These are phyloP conservation scores for Bombus sibiricus DNA, from an alignment of 1,140 invertebrate species.

Conservation along the genomic window DNA sequence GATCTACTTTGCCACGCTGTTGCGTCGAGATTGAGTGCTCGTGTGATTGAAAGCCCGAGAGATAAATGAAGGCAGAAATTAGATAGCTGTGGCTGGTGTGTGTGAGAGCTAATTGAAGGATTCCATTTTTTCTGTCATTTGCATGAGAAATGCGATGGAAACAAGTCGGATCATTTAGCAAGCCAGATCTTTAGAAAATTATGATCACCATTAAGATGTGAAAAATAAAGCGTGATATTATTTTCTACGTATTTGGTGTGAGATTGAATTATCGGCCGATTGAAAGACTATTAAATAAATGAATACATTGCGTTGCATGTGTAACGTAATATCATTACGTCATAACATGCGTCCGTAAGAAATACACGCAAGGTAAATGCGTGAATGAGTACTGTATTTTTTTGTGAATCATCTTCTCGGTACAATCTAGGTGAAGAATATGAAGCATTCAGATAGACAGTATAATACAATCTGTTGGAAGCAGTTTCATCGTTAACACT, in stretches of 20 bases:
- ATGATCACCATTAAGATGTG: background rate
- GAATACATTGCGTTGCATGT: background rate
- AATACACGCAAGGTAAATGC: too few species aligned
- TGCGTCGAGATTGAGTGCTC: constrained; percentile 2
- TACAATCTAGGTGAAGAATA: too few species aligned
- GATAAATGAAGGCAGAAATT: constrained; percentile 22
- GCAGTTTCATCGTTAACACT: too few species aligned
- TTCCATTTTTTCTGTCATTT: background rate
- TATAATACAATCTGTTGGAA: too few species aligned
- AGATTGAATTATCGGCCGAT: background rate
- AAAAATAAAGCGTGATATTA: background rate
- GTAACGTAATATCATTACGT: background rate
- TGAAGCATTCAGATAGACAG: too few species aligned
- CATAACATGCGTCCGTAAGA: too few species aligned
- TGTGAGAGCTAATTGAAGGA: constrained; percentile 13
- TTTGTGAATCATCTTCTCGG: too few species aligned
- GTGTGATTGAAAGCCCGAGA: constrained; percentile 12
- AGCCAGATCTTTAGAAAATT: background rate
- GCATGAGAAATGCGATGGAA: background rate
- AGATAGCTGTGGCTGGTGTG: background rate
- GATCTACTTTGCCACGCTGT: background rate
- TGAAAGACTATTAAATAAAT: background rate
- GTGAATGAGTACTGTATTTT: too few species aligned
- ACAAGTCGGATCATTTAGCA: background rate
- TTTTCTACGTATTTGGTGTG: background rate